These are phyloP conservation scores for Edolisoma coerulescens DNA, from an alignment of 2,113 vertebrate species.

Conservation along the genomic window DNA sequence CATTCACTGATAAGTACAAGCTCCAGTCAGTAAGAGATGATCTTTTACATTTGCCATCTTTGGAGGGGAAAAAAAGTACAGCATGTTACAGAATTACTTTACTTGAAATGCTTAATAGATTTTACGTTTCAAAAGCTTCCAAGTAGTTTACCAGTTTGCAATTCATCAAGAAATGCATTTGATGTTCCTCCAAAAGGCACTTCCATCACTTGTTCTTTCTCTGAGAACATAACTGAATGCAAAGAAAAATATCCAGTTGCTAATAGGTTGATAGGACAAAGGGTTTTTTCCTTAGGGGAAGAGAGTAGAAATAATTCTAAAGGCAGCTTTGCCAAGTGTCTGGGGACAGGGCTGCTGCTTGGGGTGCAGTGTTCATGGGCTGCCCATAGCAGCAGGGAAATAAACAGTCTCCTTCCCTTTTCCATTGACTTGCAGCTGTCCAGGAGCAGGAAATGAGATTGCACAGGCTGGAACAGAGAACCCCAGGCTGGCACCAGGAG, in stretches of 20 bases:
- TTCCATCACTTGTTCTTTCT: not conserved
- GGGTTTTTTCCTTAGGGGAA: not conserved
- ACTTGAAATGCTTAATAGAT: not conserved
- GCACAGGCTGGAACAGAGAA: not conserved
- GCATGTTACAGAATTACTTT: not conserved
- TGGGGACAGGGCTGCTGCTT: not conserved
- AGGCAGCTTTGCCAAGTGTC: not conserved
- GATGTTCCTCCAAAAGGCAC: slow-evolving; percentile 9
- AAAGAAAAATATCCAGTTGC: not conserved
- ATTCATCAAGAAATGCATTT: slow-evolving; percentile 25
- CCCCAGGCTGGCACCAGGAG: not conserved
- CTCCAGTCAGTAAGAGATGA: not conserved
- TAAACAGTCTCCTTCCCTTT: not conserved
- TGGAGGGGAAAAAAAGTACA: not conserved
- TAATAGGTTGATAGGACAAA: not conserved
- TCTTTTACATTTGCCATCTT: not conserved
- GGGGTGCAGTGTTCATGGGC: not conserved
- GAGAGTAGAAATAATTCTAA: not conserved
- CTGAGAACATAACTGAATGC: not conserved
- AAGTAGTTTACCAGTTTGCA: slow-evolving; percentile 1
- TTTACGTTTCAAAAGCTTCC: not conserved
- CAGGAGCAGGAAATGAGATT: not conserved
- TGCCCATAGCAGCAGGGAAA: not conserved
- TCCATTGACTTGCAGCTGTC: not conserved
- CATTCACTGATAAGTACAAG: not conserved